These are phyloP conservation scores for Diacarnus erythraeanus DNA, from an alignment of 37 sponge, comb jelly and placozoan species.

Conservation along the genomic window DNA sequence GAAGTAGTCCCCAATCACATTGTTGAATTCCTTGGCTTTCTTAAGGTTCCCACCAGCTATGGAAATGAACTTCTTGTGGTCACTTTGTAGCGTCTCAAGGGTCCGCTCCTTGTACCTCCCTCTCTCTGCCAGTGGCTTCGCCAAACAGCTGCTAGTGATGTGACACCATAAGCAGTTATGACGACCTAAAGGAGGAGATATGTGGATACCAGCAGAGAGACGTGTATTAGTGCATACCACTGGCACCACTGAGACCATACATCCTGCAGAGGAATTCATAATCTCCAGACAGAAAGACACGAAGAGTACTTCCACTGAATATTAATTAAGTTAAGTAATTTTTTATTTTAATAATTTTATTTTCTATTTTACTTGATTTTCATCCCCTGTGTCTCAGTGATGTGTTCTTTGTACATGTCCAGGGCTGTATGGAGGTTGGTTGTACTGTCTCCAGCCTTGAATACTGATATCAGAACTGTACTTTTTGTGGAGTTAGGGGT, in stretches of 20 bases:
- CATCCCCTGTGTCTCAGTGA: conserved; percentile 20
- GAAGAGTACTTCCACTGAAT: conserved; percentile 9
- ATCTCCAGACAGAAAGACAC: conserved; percentile 48
- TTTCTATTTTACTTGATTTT: conserved; percentile 16
- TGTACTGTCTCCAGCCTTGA: conserved; percentile 30
- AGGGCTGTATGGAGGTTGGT: conserved; percentile 41
- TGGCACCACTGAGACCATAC: conserved; percentile 52
- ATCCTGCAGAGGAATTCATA: conserved; percentile 51
- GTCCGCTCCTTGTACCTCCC: neutral
- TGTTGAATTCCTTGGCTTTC: conserved; percentile 45
- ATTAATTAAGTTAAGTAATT: neutral
- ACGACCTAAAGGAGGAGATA: conserved; percentile 13
- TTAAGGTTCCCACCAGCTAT: conserved; percentile 25
- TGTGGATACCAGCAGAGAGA: neutral
- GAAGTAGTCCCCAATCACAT: conserved; percentile 20
- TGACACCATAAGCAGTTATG: conserved; percentile 57
- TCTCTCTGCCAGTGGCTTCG: conserved; percentile 14
- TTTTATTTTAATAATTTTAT: neutral
- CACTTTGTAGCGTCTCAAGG: conserved; percentile 1
- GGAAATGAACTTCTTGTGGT: conserved; percentile 15
- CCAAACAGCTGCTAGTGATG: conserved; percentile 7
- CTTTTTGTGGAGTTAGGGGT: conserved; percentile 36
- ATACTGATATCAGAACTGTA: conserved; percentile 14
- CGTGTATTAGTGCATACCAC: conserved; percentile 19
- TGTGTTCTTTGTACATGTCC: conserved; percentile 25